These are phyloP conservation scores for Orthonevra nobilis DNA, from an alignment of 2,888 invertebrate species.

Conservation along the genomic window DNA sequence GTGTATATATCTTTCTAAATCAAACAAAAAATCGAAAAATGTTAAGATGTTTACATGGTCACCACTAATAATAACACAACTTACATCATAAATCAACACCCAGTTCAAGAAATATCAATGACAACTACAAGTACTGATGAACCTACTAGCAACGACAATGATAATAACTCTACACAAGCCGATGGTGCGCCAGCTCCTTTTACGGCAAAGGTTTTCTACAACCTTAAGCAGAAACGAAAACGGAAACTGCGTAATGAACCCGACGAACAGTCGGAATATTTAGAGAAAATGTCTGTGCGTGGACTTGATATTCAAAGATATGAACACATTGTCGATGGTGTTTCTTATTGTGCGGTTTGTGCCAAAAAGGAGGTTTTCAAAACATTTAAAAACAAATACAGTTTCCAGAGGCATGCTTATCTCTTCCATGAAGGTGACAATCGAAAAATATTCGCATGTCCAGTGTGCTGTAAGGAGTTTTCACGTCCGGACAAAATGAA, in stretches of 20 bases:
- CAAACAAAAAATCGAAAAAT: slow-evolving; percentile 21
- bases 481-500: slow-evolving; percentile 79
- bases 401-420: slow-evolving; percentile 78
- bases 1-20: slow-evolving; percentile 60
- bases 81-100: slow-evolving; percentile 55
- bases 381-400: slow-evolving; percentile 79
- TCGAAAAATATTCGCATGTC: slow-evolving; percentile 78
- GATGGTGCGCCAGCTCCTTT: background rate
- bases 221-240: slow-evolving; percentile 77
- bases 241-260: slow-evolving; percentile 78
- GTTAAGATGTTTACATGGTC: slow-evolving; percentile 63
- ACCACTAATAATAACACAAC: slow-evolving; percentile 64
- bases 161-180: background rate
- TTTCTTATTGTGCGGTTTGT: slow-evolving; percentile 78
- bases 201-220: slow-evolving; percentile 46
- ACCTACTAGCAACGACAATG: slow-evolving; percentile 56
- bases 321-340: slow-evolving; percentile 78
- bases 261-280: slow-evolving; percentile 78
- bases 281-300: slow-evolving; percentile 79
- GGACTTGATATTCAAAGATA: slow-evolving; percentile 78
- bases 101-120: slow-evolving; percentile 6
- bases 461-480: slow-evolving; percentile 78
- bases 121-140: background rate
- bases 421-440: slow-evolving; percentile 78
- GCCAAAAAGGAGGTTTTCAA: slow-evolving; percentile 79